Conservation (phyloP, 2,888 invertebrate genomes). For the Bimastos eiseni region DNA sequence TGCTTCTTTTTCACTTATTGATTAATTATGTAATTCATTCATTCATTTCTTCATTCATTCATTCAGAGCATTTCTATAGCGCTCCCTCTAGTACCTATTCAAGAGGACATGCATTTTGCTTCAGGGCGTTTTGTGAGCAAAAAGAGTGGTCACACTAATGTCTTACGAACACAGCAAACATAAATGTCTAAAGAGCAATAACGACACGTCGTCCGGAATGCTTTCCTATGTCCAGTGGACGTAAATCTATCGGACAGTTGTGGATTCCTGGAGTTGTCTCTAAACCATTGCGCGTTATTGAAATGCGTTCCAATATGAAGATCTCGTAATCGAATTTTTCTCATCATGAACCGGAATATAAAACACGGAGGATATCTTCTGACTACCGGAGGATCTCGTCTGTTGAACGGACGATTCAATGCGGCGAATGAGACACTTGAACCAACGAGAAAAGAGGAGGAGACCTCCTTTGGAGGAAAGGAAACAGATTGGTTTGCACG, state of each 20-base stretch:
- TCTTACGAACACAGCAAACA: not conserved
- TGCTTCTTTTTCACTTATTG: too few relatives aligned
- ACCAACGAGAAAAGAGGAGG: not conserved
- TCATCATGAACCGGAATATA: not conserved
- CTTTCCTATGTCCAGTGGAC: not conserved
- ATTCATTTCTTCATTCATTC: too few relatives aligned
- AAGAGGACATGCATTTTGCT: too few relatives aligned
- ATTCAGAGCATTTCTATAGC: too few relatives aligned
- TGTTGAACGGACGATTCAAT: not conserved
- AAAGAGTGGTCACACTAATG: not conserved
- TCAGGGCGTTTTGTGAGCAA: too few relatives aligned
- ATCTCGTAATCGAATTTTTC: not conserved
- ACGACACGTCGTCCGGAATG: not conserved
- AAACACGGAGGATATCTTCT: slow-evolving; percentile 2
- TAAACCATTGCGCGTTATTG: not conserved
- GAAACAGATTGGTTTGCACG: too few relatives aligned
- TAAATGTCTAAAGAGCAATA: not conserved
- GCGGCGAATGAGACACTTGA: not conserved
- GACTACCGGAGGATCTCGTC: not conserved
- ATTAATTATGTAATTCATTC: too few relatives aligned
- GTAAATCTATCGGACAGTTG: not conserved
- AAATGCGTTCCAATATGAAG: not conserved
- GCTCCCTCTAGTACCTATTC: too few relatives aligned
- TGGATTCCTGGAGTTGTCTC: not conserved
- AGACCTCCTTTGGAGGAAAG: not conserved